Evolutionary conservation across 2,113 vertebrate genomes (phyloP).

Genomic region (Enhydra lutris): DNA sequence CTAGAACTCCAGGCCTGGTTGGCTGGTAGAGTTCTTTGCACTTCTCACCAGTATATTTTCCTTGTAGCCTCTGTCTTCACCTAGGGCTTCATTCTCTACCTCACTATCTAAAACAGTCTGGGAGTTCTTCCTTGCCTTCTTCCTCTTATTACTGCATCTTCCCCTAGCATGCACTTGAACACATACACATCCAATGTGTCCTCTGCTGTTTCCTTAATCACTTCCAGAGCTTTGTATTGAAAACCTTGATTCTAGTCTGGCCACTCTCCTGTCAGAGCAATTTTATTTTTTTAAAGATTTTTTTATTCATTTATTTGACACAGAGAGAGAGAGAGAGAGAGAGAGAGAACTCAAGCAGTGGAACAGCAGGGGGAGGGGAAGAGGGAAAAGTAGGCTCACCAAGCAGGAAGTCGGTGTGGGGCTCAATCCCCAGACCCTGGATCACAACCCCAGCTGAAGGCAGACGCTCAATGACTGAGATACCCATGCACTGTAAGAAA

Average conservation of each 20-base stretch:
- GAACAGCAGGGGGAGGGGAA: no score
- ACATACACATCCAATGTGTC: not conserved
- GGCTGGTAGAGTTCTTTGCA: not conserved
- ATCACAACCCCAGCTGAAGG: no score
- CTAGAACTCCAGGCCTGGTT: not conserved
- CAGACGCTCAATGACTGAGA: no score
- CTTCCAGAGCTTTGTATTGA: not conserved
- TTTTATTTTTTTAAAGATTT: no score
- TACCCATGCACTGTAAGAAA: not conserved
- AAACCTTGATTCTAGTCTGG: not conserved
- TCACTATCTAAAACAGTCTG: not conserved
- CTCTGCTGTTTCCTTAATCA: not conserved
- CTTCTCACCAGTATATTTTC: not conserved
- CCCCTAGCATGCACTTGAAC: not conserved
- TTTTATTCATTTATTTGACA: no score
- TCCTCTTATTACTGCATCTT: not conserved
- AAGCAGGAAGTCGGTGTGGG: no score
- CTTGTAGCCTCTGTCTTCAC: not conserved
- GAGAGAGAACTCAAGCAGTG: no score
- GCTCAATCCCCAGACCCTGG: no score
- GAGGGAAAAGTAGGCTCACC: no score
- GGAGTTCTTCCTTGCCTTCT: not conserved
- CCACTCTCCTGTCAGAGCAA: not conserved
- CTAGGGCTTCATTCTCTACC: not conserved
- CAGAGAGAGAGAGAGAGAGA: no score